These are phyloP conservation scores for Patella depressa DNA, from an alignment of 2,888 invertebrate species.

Conservation along the genomic window DNA sequence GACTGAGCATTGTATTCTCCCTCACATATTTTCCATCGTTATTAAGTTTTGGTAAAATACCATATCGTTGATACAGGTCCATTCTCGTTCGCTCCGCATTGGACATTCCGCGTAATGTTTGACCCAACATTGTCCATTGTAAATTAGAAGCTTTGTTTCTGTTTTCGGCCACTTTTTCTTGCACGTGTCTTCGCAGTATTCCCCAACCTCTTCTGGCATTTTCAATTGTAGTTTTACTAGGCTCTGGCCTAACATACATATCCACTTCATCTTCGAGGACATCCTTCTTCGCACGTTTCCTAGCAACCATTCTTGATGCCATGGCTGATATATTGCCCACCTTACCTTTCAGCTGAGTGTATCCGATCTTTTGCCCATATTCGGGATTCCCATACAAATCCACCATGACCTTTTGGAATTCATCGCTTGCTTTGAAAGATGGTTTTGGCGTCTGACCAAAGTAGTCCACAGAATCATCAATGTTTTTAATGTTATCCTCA, in stretches of 20 bases:
- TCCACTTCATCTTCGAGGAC: slow-evolving; percentile 23
- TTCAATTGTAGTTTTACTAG: slow-evolving; percentile 26
- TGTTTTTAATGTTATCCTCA: slow-evolving; percentile 48
- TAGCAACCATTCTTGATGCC: not conserved
- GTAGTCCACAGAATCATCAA: slow-evolving; percentile 44
- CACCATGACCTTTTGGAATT: slow-evolving; percentile 55
- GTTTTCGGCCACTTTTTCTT: slow-evolving; percentile 48
- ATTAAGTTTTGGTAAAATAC: slow-evolving; percentile 48
- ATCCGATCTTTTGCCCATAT: slow-evolving; percentile 33
- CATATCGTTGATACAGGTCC: slow-evolving; percentile 60
- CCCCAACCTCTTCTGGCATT: slow-evolving; percentile 53
- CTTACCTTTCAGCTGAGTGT: not conserved
- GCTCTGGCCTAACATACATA: slow-evolving; percentile 35
- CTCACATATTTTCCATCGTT: slow-evolving; percentile 49
- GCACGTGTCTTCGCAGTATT: slow-evolving; percentile 50
- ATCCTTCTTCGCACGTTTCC: slow-evolving; percentile 21
- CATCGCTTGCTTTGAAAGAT: slow-evolving; percentile 51
- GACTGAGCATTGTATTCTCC: slow-evolving; percentile 60
- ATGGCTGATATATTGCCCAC: not conserved
- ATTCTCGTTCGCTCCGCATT: slow-evolving; percentile 49
- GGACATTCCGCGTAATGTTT: slow-evolving; percentile 51
- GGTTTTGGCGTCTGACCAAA: slow-evolving; percentile 44
- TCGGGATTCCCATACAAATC: slow-evolving; percentile 56
- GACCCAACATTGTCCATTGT: slow-evolving; percentile 53
- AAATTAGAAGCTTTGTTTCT: slow-evolving; percentile 46